Conservation (phyloP, 1,140 invertebrate genomes). For the Archegozetes longisetosus region DNA sequence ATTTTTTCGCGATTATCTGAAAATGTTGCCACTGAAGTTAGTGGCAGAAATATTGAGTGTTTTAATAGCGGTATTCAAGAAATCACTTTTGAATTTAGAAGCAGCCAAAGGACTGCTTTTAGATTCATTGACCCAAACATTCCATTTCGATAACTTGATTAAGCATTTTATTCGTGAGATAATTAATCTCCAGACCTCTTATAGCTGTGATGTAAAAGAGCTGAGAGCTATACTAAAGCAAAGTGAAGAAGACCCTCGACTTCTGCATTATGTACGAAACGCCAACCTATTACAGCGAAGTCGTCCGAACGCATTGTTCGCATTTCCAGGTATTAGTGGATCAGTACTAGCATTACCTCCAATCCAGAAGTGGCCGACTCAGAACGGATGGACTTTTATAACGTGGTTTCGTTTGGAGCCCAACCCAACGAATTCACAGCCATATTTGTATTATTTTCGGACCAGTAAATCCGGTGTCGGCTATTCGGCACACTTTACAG, state of each 20-base stretch:
- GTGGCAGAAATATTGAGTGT: slow-evolving; percentile 17
- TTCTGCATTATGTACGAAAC: slow-evolving; percentile 15
- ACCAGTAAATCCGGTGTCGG: slow-evolving; percentile 88
- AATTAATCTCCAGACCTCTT: slow-evolving; percentile 10
- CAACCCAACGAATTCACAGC: slow-evolving; percentile 65
- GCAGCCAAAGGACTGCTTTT: slow-evolving; percentile 11
- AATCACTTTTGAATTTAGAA: slow-evolving; percentile 16
- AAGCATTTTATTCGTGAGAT: slow-evolving; percentile 18
- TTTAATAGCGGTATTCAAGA: slow-evolving; percentile 16
- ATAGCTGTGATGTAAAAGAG: slow-evolving; percentile 17
- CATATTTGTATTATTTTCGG: slow-evolving; percentile 96
- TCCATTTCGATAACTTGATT: slow-evolving; percentile 12
- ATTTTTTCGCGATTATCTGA: slow-evolving; percentile 14
- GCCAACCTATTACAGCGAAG: slow-evolving; percentile 49
- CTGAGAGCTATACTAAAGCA: slow-evolving; percentile 10
- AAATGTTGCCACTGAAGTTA: slow-evolving; percentile 12
- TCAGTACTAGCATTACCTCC: slow-evolving; percentile 92
- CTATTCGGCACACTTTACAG: slow-evolving; percentile 98
- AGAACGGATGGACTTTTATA: slow-evolving; percentile 97
- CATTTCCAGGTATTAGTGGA: slow-evolving; percentile 96
- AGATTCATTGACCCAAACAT: slow-evolving; percentile 4
- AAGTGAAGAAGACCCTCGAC: slow-evolving; percentile 9
- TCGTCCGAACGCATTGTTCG: slow-evolving; percentile 98
- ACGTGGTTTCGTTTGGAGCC: slow-evolving; percentile 98
- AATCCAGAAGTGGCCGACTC: slow-evolving; percentile 90